phyloP scores from a whole-genome alignment of 2,113 vertebrate species.

The Plectropomus leopardus region DNA sequence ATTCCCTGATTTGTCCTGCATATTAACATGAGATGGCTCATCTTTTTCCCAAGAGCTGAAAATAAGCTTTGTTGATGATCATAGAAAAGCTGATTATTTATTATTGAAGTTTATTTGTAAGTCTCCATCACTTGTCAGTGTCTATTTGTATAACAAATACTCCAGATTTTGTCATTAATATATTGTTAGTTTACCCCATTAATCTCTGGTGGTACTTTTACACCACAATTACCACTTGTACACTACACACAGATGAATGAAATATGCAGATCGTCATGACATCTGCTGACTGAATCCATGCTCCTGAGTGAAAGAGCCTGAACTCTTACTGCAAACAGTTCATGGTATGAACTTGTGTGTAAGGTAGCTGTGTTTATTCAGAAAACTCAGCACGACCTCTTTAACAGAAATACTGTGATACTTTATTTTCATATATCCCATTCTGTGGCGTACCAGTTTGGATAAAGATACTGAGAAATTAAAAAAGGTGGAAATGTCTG shows the following conservation, averaged over 20 bases:
- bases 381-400: not conserved
- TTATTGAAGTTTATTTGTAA: too few species aligned
- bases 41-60: constrained; percentile 3
- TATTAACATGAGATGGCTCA: not conserved
- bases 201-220: not conserved
- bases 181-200: not conserved
- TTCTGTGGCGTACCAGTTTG: constrained; percentile 3
- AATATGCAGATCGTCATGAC: not conserved
- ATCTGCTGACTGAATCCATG: not conserved
- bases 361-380: not conserved
- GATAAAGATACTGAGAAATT: constrained; percentile 3
- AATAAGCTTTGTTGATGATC: not conserved
- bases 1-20: not conserved
- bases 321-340: too few species aligned
- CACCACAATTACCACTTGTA: not conserved
- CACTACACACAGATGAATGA: not conserved
- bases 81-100: not conserved
- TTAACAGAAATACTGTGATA: not conserved
- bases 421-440: constrained; percentile 2
- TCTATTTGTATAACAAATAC: not conserved
- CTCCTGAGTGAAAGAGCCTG: not conserved
- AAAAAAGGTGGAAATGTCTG: constrained; percentile 6
- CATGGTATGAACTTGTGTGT: too few species aligned
- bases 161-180: not conserved
- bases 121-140: not conserved